Evolutionary conservation across 2,888 invertebrate genomes (phyloP).

Genomic region (Drosophila buzzatii): DNA sequence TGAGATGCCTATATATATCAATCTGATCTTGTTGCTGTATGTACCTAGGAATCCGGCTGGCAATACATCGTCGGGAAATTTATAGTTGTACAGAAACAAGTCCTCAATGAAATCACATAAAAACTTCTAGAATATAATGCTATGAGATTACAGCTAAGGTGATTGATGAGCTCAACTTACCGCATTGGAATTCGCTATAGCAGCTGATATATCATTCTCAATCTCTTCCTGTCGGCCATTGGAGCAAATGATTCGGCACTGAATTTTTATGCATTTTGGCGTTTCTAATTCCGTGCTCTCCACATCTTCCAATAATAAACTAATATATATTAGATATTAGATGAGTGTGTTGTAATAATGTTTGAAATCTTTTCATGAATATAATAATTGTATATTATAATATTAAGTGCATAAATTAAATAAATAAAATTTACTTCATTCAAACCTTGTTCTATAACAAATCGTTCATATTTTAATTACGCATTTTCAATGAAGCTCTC

Average conservation of each 20-base stretch:
- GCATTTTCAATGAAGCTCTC: neutral
- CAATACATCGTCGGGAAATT: slow-evolving; percentile 56
- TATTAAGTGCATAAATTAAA: too few species aligned
- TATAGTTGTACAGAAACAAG: slow-evolving; percentile 71
- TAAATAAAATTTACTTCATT: too few species aligned
- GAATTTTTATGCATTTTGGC: slow-evolving; percentile 44
- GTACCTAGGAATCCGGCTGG: slow-evolving; percentile 67
- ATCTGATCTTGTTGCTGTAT: slow-evolving; percentile 48
- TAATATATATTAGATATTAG: neutral
- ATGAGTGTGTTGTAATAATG: too few species aligned
- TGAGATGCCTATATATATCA: slow-evolving; percentile 62
- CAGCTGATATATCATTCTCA: slow-evolving; percentile 52
- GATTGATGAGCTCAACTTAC: slow-evolving; percentile 34
- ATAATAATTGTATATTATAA: neutral
- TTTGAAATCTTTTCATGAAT: too few species aligned
- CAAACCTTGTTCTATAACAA: neutral
- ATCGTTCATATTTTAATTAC: neutral
- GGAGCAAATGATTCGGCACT: slow-evolving; percentile 68
- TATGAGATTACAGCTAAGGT: neutral
- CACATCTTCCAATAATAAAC: slow-evolving; percentile 26
- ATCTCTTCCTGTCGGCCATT: slow-evolving; percentile 60
- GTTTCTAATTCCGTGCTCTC: neutral
- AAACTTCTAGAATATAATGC: slow-evolving; percentile 23
- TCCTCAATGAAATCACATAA: slow-evolving; percentile 64
- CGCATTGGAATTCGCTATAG: slow-evolving; percentile 5